Evolutionary conservation across 2,888 invertebrate genomes (phyloP).

Genomic region (Eupithecia subumbrata): DNA sequence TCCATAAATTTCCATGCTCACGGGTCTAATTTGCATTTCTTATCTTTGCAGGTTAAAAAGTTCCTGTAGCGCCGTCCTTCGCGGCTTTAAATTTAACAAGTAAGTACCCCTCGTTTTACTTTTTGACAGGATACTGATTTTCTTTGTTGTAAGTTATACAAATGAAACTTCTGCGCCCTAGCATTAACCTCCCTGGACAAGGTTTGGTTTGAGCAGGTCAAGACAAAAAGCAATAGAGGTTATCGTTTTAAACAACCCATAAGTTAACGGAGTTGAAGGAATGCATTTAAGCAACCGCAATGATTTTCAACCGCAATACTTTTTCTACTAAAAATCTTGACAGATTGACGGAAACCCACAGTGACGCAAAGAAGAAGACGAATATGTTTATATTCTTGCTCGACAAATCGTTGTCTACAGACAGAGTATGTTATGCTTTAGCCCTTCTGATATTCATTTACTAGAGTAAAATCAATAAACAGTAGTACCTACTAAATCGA

Average conservation of each 20-base stretch:
- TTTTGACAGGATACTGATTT: constrained; percentile 19
- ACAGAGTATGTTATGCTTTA: not conserved
- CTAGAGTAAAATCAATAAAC: not conserved
- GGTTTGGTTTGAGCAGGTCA: not conserved
- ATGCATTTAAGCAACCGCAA: not conserved
- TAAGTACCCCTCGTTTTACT: constrained; percentile 53
- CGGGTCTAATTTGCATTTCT: constrained; percentile 52
- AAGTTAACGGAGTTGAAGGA: not conserved
- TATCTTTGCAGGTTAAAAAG: constrained; percentile 74
- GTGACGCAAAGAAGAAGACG: not conserved
- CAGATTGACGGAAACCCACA: not conserved
- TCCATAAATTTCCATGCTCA: constrained; percentile 52
- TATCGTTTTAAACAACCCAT: not conserved
- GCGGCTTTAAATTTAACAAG: constrained; percentile 73
- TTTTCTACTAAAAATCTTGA: not conserved
- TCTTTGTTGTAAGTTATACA: not conserved
- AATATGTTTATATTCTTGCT: not conserved
- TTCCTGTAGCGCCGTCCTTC: constrained; percentile 75
- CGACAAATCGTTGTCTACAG: not conserved
- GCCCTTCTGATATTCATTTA: not conserved
- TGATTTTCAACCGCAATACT: not conserved
- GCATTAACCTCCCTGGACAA: not conserved
- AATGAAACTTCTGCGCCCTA: not conserved
- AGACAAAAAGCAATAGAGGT: not conserved
- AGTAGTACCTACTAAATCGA: not conserved